These are phyloP conservation scores for Spicauda simplicius DNA, from an alignment of 2,888 invertebrate species.

Conservation along the genomic window DNA sequence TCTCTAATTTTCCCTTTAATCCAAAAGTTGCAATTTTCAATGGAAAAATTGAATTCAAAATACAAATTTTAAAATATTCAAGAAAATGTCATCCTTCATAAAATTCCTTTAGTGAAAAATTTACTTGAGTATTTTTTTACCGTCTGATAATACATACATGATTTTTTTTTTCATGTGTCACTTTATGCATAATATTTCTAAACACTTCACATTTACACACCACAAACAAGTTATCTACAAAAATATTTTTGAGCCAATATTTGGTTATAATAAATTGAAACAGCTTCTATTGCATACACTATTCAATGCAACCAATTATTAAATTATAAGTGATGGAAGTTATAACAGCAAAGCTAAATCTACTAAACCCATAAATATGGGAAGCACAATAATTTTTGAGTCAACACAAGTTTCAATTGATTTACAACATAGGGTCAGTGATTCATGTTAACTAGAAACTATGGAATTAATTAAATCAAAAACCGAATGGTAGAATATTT, in stretches of 20 bases:
- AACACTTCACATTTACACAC: not conserved
- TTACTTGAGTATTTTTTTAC: not conserved
- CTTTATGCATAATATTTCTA: not conserved
- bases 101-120: not conserved
- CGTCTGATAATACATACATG: not conserved
- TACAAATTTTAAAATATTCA: too few species aligned
- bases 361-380: too few species aligned
- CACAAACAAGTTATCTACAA: not conserved
- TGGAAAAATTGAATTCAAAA: too few species aligned
- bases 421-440: too few species aligned
- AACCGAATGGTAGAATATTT: too few species aligned
- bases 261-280: not conserved
- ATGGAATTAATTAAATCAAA: too few species aligned
- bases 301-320: not conserved
- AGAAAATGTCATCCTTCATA: too few species aligned
- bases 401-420: too few species aligned
- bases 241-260: not conserved
- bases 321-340: not conserved
- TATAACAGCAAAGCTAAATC: not conserved
- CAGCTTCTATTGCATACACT: not conserved
- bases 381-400: not conserved
- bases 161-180: too few species aligned
- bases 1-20: too few species aligned
- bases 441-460: too few species aligned
- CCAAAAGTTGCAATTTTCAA: too few species aligned